Base-by-base conservation (phyloP, 64 coral and sea anemone species). In the Exaiptasia diaphana region DNA sequence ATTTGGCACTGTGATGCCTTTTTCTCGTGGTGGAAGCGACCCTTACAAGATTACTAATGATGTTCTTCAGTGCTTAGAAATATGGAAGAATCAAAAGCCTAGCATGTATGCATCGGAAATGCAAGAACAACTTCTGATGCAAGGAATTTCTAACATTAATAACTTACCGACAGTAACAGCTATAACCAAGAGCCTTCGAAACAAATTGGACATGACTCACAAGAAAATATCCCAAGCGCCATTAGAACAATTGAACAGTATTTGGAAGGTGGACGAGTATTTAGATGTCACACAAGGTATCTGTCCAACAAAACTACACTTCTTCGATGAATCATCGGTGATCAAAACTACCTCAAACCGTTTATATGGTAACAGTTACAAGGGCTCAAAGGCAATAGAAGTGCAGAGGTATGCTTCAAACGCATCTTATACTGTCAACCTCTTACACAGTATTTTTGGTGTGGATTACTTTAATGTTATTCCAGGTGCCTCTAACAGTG, bases 371-470 rank as follows among this genome's bases (percentile, higher is more conserved):
- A 67, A 76, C 61, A 87, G 72, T 53, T 76, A 76, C 38, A 76
- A 65, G 62, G 83, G 83, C 43, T n/a, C 57, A 37, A 75, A 75
- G 65, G 83, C 83, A 36, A 17, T 79, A 55, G 85, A 88, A 50
- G 85, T 88, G 67, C 75, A 79, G 53, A 65, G 75, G 20, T 79
- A 68, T 53, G 75, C 74, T 71, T 88, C 75, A 20, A 88, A 88
- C 67, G 75, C 74, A 63, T 79, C 75, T 58, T 79, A 72, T 35
- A 74, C 85, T 4, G 75, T 80, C 21, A 88, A 88, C 40, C 85
- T 88, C 48, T 54, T 88, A 39, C 85, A 88, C 28, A 88, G 85
- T 69, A 45, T 77, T 54, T 87, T 87, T 78, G 74, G 85, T 68
- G 74, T 87, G 36, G 85, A 87, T 57, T 76, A 68, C 73, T 70